A percentile compares a stretch with the other conserved stretches of the same genome.
These are phyloP conservation scores for Hyperoplus lanceolatus DNA, from an alignment of 2,797 vertebrate genomes.

Conservation along the genomic window DNA sequence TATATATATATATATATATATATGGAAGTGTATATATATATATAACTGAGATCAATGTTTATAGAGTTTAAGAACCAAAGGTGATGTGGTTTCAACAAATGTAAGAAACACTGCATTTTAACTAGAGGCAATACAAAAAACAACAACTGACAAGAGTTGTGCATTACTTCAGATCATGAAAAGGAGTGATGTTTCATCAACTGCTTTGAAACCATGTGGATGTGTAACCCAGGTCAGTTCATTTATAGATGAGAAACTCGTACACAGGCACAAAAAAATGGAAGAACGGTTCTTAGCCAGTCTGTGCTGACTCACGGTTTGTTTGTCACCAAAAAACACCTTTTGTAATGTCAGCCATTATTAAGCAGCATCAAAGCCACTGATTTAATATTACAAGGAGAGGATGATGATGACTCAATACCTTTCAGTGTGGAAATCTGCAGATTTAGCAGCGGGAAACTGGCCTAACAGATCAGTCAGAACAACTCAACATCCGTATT, in stretches of 20 bases:
- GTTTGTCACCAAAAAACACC: conserved; percentile 53
- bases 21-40: too few relatives aligned
- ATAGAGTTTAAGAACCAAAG: conserved; percentile 57
- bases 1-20: too few relatives aligned
- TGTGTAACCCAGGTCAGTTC: conserved; percentile 51
- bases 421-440: conserved; percentile 32
- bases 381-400: conserved; percentile 27
- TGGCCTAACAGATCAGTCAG: conserved; percentile 16
- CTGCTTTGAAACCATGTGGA: conserved; percentile 34
- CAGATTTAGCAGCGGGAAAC: conserved; percentile 12
- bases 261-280: conserved; percentile 81
- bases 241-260: conserved; percentile 56
- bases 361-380: conserved; percentile 49
- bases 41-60: conserved; percentile 57
- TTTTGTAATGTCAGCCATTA: conserved; percentile 44
- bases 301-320: conserved; percentile 21
- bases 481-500: conserved; percentile 18
- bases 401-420: conserved; percentile 19
- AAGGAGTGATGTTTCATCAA: conserved; percentile 43
- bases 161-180: conserved; percentile 47
- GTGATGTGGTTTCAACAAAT: conserved; percentile 63
- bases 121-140: conserved; percentile 53
- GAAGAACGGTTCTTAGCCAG: conserved; percentile 76
- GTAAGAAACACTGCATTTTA: conserved; percentile 69
- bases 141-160: conserved; percentile 35